phyloP scores from a whole-genome alignment of 2,113 vertebrate genomes.

The Vombatus ursinus region DNA sequence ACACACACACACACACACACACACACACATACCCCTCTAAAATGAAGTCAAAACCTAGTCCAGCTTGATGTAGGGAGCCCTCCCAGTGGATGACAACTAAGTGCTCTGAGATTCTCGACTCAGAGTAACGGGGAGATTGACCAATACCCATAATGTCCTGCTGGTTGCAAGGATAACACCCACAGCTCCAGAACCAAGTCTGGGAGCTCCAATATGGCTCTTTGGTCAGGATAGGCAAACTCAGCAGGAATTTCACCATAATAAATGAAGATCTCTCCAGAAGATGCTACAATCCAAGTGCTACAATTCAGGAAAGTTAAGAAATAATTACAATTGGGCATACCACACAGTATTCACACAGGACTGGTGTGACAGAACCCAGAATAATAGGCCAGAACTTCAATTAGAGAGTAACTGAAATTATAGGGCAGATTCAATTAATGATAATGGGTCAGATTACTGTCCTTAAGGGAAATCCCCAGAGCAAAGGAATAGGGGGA shows the following conservation, averaged over 20 bases:
- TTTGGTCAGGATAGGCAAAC: not conserved
- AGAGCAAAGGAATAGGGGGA: not conserved
- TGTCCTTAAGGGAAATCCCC: slow-evolving; percentile 8
- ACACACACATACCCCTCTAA: too few relatives aligned
- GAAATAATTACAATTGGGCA: not conserved
- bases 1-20: not conserved
- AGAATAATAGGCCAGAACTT: not conserved
- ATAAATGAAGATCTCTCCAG: not conserved
- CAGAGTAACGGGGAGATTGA: not conserved
- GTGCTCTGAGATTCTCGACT: not conserved
- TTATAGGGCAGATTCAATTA: slow-evolving; percentile 1
- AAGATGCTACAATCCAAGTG: slow-evolving; percentile 7
- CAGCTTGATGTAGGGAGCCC: not conserved
- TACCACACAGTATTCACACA: slow-evolving; percentile 16
- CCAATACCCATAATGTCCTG: not conserved
- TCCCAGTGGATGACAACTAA: not conserved
- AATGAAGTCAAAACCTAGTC: not conserved
- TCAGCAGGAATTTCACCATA: not conserved
- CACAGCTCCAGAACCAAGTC: not conserved
- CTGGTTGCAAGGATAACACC: not conserved
- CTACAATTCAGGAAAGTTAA: slow-evolving; percentile 40
- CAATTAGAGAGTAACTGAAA: slow-evolving; percentile 36
- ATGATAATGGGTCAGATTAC: not conserved
- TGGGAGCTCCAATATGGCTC: not conserved
- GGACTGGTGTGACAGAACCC: not conserved